Conservation (phyloP, 1,140 invertebrate species). For the Schlechtendalia chinensis region DNA sequence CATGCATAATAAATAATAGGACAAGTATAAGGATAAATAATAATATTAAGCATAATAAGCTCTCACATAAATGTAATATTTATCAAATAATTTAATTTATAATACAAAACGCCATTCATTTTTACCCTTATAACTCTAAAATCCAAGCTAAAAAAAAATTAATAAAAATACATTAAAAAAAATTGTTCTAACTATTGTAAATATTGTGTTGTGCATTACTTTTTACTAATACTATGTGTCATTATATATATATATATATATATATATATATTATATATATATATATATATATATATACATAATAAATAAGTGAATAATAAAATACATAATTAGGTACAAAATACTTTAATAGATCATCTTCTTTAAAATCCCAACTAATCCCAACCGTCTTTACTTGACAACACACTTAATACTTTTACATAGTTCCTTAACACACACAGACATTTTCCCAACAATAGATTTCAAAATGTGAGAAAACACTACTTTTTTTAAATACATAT, state of each 20-base stretch:
- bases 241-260: background rate
- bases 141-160: background rate
- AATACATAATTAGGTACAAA: background rate
- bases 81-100: no score
- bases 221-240: background rate
- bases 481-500: no score
- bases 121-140: background rate
- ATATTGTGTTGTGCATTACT: background rate
- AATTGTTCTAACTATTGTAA: background rate
- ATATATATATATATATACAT: no score
- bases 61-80: background rate
- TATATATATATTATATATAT: background rate
- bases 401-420: no score
- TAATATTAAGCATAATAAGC: background rate
- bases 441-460: no score
- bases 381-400: no score
- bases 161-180: background rate
- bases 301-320: background rate
- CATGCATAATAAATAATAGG: background rate
- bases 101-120: background rate
- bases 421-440: no score
- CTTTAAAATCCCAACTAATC: no score
- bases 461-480: no score
- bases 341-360: background rate
- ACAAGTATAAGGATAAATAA: conserved; percentile 6